A percentile compares a stretch with the other conserved stretches of the same genome.
Evolutionary conservation across 2,797 vertebrate species (phyloP).

Genomic region (Carduelis carduelis): DNA sequence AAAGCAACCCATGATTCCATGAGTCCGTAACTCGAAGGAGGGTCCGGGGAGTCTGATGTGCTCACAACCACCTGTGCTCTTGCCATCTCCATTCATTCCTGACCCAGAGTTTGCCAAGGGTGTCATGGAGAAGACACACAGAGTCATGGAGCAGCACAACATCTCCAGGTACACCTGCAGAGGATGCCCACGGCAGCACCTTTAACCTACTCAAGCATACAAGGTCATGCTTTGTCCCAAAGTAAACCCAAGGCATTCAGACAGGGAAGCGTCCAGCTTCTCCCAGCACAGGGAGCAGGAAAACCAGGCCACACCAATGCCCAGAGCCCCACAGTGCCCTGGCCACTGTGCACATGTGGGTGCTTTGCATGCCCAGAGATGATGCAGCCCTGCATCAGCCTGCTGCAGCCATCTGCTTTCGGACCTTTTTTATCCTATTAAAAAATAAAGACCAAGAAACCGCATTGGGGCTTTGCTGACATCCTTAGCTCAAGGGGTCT

Average conservation of each 20-base stretch:
- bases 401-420: background rate
- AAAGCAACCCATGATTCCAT: background rate
- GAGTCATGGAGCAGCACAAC: background rate
- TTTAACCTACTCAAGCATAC: background rate
- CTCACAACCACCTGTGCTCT: background rate
- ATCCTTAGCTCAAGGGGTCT: background rate
- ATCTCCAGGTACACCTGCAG: background rate
- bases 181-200: background rate
- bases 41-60: background rate
- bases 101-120: background rate
- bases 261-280: background rate
- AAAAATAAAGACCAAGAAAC: background rate
- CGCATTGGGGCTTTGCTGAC: background rate
- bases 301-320: background rate
- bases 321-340: background rate
- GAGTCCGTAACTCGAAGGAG: background rate
- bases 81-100: background rate
- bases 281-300: background rate
- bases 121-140: background rate
- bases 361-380: background rate
- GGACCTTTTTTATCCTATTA: background rate
- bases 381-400: background rate
- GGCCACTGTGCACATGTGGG: rapidly evolving
- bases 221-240: background rate
- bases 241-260: background rate